These are phyloP conservation scores for Eupithecia dodoneata DNA, from an alignment of 2,888 invertebrate species.

Conservation along the genomic window DNA sequence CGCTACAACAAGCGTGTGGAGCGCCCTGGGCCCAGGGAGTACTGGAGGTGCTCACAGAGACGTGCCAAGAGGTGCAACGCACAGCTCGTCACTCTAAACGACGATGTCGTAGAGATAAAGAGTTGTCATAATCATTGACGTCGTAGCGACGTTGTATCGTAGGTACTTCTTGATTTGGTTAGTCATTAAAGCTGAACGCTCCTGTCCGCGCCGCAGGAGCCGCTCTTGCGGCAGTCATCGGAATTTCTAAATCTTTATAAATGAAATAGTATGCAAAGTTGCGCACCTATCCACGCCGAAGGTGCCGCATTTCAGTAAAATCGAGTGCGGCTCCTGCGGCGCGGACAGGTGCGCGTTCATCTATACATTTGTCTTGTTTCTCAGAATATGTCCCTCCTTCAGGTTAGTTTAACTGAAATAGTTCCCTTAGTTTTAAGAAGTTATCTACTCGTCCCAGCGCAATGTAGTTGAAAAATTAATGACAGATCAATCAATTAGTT, in stretches of 20 bases:
- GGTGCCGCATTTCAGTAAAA: no score
- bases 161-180: not conserved
- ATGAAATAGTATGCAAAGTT: no score
- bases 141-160: not conserved
- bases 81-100: conserved; percentile 56
- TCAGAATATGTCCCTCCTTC: not conserved
- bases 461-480: not conserved
- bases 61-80: conserved; percentile 58
- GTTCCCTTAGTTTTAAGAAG: not conserved
- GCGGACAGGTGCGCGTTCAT: no score
- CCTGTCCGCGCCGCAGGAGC: no score
- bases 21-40: conserved; percentile 51
- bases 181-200: not conserved
- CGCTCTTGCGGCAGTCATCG: no score
- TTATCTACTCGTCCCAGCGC: not conserved
- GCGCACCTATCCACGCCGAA: no score
- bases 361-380: not conserved
- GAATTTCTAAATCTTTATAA: no score
- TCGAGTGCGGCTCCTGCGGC: no score
- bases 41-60: conserved; percentile 64
- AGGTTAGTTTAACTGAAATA: no score
- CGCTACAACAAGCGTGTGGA: conserved; percentile 62
- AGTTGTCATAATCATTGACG: conserved; percentile 56
- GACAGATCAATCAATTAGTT: not conserved
- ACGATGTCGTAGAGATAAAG: conserved; percentile 57